A percentile compares a stretch with the other conserved stretches of the same genome.
Conservation (phyloP, 1,140 invertebrate species). For the Sycophila sp. region DNA sequence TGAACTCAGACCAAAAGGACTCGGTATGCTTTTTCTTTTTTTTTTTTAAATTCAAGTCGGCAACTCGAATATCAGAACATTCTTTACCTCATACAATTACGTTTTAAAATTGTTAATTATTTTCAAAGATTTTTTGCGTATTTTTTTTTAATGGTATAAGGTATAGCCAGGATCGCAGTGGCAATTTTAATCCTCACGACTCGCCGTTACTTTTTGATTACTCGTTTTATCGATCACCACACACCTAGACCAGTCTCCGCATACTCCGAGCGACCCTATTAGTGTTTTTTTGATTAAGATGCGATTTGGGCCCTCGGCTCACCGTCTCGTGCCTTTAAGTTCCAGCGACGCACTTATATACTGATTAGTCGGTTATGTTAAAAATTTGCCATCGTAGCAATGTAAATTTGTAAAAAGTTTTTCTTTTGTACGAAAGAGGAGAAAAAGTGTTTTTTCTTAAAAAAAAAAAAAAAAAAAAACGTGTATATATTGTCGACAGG, state of each 20-base stretch:
- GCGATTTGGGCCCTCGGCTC: no score
- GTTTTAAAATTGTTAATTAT: constrained; percentile 8
- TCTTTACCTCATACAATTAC: no score
- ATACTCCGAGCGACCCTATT: neutral
- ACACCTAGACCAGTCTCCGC: constrained; percentile 5
- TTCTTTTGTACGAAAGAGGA: neutral
- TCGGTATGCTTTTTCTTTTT: neutral
- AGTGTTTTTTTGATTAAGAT: neutral
- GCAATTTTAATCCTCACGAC: neutral
- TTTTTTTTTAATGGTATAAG: constrained; percentile 2
- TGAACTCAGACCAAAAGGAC: constrained; percentile 26
- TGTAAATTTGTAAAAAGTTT: no score
- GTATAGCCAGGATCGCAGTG: neutral
- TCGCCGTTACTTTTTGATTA: constrained; percentile 23
- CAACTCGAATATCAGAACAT: no score
- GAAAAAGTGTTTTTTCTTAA: neutral
- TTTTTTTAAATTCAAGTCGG: no score
- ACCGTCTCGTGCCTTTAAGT: no score
- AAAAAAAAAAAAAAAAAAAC: neutral
- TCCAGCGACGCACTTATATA: no score
- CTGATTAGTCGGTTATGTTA: no score
- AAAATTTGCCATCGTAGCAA: no score
- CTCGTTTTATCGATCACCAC: neutral
- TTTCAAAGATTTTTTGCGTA: neutral
- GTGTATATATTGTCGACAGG: constrained; percentile 15